Evolutionary conservation across 2,888 invertebrate species (phyloP).

Genomic region (Gortyna flavago): DNA sequence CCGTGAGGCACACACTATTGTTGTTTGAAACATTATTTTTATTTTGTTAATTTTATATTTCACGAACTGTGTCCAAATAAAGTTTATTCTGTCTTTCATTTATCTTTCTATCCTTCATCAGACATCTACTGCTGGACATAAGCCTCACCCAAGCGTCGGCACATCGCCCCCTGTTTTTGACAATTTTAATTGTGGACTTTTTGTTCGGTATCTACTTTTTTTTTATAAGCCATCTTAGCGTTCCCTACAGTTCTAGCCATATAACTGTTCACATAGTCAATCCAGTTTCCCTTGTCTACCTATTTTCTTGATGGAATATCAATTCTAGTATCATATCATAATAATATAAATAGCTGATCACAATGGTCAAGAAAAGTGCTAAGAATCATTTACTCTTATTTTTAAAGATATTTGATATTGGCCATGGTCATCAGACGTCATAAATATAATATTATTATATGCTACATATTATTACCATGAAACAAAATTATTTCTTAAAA

Average conservation of each 20-base stretch:
- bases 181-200: background rate
- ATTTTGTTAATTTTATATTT: no score
- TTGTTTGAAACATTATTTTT: no score
- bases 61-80: no score
- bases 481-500: background rate
- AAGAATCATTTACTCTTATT: no score
- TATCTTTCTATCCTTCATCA: background rate
- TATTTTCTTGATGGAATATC: background rate
- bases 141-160: background rate
- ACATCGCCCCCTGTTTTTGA: background rate
- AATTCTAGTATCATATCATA: no score
- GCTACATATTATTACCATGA: background rate
- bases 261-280: background rate
- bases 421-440: background rate
- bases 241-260: background rate
- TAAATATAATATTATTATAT: no score
- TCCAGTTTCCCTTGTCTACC: no score
- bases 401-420: background rate
- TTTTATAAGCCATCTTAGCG: background rate
- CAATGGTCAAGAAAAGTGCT: no score
- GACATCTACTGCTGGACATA: background rate
- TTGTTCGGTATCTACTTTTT: background rate
- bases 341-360: no score
- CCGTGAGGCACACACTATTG: no score
- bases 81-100: no score